Evolutionary conservation across 2,113 vertebrate species (phyloP).

Genomic region (Spheniscus mendiculus): DNA sequence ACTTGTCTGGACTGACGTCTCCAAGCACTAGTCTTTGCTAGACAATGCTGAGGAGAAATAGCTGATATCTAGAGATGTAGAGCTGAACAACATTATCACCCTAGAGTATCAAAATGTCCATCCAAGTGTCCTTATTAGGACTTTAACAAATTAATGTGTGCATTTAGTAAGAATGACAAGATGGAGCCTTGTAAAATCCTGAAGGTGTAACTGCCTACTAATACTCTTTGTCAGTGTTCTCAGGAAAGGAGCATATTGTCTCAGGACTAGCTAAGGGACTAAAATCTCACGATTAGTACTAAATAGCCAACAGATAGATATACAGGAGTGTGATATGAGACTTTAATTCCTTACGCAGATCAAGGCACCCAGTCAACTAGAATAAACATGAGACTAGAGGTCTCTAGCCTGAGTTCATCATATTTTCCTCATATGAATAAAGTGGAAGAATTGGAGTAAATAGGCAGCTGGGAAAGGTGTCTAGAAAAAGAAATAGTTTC

Average conservation of each 20-base stretch:
- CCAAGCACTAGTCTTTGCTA: background rate
- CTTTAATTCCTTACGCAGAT: background rate
- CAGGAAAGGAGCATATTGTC: background rate
- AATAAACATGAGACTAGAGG: background rate
- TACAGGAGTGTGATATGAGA: background rate
- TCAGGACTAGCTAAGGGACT: background rate
- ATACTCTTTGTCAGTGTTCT: background rate
- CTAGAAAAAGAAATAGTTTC: background rate
- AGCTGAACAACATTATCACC: background rate
- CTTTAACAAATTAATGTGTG: background rate
- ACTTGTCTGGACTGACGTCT: background rate
- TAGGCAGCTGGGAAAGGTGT: background rate
- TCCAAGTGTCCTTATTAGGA: background rate
- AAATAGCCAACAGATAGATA: background rate
- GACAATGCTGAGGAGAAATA: background rate
- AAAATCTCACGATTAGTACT: background rate
- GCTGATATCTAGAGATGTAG: background rate
- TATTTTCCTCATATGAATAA: background rate
- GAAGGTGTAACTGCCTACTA: background rate
- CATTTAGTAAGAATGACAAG: background rate
- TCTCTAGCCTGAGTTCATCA: background rate
- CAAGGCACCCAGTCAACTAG: background rate
- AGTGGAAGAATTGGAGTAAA: background rate
- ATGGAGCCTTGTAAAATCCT: background rate
- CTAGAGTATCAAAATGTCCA: background rate